phyloP scores from a whole-genome alignment of 2,797 vertebrate species.

The Thamnophis elegans region DNA sequence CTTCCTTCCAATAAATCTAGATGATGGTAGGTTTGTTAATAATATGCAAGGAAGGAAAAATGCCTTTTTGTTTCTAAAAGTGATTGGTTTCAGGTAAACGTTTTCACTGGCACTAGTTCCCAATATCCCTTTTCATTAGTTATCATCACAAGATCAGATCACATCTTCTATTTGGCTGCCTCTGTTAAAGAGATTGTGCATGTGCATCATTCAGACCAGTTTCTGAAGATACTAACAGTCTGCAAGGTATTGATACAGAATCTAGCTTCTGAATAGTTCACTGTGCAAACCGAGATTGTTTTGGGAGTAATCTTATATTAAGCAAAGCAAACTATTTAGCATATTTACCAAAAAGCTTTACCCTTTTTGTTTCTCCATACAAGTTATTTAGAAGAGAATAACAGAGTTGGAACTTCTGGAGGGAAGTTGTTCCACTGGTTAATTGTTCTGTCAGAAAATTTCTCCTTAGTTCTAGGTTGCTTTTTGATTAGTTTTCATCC shows the following conservation, averaged over 20 bases:
- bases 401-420: too few species aligned
- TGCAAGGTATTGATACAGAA: background rate
- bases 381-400: background rate
- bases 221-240: background rate
- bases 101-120: background rate
- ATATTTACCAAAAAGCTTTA: background rate
- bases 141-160: background rate
- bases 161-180: background rate
- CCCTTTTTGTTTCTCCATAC: background rate
- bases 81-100: background rate
- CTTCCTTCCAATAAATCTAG: constrained; percentile 3
- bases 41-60: constrained; percentile 23
- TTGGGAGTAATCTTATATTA: background rate
- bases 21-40: background rate
- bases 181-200: background rate
- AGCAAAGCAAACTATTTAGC: background rate
- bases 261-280: background rate
- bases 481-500: too few species aligned
- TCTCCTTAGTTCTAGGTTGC: too few species aligned
- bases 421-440: too few species aligned
- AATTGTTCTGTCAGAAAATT: too few species aligned
- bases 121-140: background rate
- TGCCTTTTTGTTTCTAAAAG: constrained; percentile 14
- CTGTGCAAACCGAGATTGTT: background rate
- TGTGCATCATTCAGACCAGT: background rate